phyloP scores from a whole-genome alignment of 2,113 vertebrate species.

The Microcebus murinus region DNA sequence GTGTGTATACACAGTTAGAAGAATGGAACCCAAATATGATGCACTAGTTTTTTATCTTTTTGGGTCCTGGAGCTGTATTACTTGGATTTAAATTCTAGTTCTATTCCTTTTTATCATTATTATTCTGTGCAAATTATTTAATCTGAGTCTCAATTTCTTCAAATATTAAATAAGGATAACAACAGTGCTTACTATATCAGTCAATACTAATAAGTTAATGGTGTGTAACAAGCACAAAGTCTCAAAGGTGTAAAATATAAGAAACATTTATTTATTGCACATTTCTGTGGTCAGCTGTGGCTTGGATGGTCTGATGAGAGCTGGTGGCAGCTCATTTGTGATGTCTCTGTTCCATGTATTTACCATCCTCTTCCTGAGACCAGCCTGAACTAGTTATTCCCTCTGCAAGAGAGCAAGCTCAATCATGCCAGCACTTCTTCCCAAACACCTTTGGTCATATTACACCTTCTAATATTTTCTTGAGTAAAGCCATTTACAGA shows the following conservation, averaged over 20 bases:
- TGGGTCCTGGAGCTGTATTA: not conserved
- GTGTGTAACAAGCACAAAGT: not conserved
- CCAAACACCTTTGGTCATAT: not conserved
- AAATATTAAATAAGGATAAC: not conserved
- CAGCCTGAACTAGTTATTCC: not conserved
- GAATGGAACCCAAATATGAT: not conserved
- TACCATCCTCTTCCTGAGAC: not conserved
- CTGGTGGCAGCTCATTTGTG: not conserved
- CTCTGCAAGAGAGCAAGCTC: not conserved
- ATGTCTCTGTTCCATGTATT: not conserved
- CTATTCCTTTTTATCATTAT: not conserved
- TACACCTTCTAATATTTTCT: not conserved
- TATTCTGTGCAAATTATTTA: constrained; percentile 9
- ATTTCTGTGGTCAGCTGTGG: not conserved
- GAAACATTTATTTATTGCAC: not conserved
- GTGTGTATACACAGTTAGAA: not conserved
- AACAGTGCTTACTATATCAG: not conserved
- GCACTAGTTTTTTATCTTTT: not conserved
- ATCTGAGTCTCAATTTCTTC: not conserved
- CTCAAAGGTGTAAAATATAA: not conserved
- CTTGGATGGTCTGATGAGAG: not conserved
- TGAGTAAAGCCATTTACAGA: not conserved
- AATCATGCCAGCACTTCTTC: not conserved
- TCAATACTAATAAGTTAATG: not conserved
- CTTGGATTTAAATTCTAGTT: not conserved